These are phyloP conservation scores for Adelphocoris suturalis DNA, from an alignment of 2,888 invertebrate species.

Conservation along the genomic window DNA sequence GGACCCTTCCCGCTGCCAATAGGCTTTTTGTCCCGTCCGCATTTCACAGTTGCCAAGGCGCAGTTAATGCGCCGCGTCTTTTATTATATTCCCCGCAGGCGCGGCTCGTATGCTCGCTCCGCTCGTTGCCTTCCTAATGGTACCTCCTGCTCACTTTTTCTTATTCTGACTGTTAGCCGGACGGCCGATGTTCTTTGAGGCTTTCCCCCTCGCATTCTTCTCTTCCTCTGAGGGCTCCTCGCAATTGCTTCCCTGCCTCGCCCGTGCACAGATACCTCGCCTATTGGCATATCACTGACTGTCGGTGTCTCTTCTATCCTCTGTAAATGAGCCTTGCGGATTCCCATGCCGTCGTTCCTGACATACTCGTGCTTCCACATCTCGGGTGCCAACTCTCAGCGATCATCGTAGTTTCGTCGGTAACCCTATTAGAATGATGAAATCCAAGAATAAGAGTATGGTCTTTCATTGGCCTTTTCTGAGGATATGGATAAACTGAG, in stretches of 20 bases:
- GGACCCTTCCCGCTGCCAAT: conserved; percentile 33
- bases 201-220: neutral
- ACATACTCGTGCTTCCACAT: neutral
- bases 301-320: neutral
- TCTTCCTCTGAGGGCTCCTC: neutral
- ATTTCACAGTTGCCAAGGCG: conserved; percentile 41
- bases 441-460: no score
- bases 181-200: conserved; percentile 20
- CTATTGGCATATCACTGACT: conserved; percentile 27
- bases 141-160: neutral
- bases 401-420: no score
- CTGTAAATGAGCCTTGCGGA: neutral
- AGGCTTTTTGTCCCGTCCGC: conserved; percentile 48
- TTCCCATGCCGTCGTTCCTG: neutral
- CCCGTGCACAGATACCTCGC: neutral
- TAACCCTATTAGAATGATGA: no score
- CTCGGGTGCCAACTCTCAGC: neutral
- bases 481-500: no score
- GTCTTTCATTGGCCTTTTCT: no score
- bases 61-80: conserved; percentile 29
- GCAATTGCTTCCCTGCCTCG: conserved; percentile 1
- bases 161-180: conserved; percentile 5
- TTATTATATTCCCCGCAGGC: conserved; percentile 37
- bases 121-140: conserved; percentile 37
- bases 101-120: conserved; percentile 23